Conservation (phyloP, 2,888 invertebrate genomes). For the Apodemia duryi region DNA sequence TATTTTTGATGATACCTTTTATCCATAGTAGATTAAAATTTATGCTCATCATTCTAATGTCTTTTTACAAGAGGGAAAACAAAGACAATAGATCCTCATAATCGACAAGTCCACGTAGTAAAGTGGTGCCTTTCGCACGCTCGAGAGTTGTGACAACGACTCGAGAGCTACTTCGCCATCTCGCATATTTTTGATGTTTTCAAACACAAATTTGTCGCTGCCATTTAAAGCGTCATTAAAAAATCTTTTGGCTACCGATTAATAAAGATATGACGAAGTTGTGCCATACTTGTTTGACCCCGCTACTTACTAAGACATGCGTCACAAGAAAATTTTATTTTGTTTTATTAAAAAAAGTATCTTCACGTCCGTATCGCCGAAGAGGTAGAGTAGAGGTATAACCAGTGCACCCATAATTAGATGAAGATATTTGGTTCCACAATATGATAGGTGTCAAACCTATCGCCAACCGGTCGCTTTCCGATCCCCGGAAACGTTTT, state of each 20-base stretch:
- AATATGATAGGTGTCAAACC: too few species aligned
- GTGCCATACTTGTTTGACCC: neutral
- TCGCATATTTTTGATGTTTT: slow-evolving; percentile 9
- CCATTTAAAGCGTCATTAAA: neutral
- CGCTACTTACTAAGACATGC: neutral
- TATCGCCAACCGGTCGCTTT: too few species aligned
- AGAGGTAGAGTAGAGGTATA: too few species aligned
- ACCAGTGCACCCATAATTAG: too few species aligned
- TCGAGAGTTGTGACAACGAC: neutral
- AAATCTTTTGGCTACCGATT: neutral
- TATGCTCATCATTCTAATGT: neutral
- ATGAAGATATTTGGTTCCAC: too few species aligned
- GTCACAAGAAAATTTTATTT: too few species aligned
- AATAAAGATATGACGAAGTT: neutral
- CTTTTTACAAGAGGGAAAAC: neutral
- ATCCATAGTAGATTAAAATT: neutral
- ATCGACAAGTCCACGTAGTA: neutral
- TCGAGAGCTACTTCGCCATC: neutral
- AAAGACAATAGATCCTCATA: slow-evolving; percentile 8
- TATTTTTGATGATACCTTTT: too few species aligned
- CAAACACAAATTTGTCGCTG: neutral
- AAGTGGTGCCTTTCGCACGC: neutral
- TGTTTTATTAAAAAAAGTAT: too few species aligned
- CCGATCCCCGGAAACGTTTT: too few species aligned
- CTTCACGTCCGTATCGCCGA: too few species aligned